Percentiles rank a stretch among this genome's conserved stretches.
Evolutionary conservation across 2,888 invertebrate genomes (phyloP).

Genomic region (Empis stercorea): DNA sequence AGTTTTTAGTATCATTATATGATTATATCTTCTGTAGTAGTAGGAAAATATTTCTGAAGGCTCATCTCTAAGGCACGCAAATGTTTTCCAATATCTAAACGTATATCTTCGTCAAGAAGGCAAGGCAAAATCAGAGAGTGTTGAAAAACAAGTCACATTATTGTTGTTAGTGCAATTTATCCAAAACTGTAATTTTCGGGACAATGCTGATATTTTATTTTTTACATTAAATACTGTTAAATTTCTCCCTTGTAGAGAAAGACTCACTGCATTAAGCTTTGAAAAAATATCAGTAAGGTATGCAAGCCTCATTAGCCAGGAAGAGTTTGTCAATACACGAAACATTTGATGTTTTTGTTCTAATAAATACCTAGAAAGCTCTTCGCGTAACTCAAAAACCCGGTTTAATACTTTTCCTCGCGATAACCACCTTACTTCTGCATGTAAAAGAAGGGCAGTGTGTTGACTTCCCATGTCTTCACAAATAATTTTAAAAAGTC

Average conservation of each 20-base stretch:
- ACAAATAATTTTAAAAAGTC: slow-evolving; percentile 1
- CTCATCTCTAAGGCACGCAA: background rate
- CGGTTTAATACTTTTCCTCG: background rate
- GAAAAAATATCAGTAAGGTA: background rate
- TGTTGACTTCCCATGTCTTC: slow-evolving; percentile 1
- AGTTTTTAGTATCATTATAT: too few relatives aligned
- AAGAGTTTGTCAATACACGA: background rate
- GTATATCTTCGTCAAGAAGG: background rate
- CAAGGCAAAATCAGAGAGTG: background rate
- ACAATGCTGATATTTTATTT: background rate
- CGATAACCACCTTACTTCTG: slow-evolving; percentile 2
- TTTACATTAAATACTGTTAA: background rate
- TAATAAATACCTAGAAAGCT: background rate
- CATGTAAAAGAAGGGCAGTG: background rate
- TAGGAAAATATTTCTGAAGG: background rate
- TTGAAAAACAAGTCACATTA: background rate
- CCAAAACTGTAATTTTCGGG: background rate
- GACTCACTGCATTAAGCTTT: background rate
- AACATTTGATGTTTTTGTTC: too few relatives aligned
- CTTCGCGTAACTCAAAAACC: background rate
- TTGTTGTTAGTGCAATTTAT: background rate
- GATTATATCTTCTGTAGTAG: too few relatives aligned
- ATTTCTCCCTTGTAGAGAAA: background rate
- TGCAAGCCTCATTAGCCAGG: background rate
- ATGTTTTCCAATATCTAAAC: background rate